Conservation (phyloP, 2,113 vertebrate species). For the Centrocercus urophasianus region DNA sequence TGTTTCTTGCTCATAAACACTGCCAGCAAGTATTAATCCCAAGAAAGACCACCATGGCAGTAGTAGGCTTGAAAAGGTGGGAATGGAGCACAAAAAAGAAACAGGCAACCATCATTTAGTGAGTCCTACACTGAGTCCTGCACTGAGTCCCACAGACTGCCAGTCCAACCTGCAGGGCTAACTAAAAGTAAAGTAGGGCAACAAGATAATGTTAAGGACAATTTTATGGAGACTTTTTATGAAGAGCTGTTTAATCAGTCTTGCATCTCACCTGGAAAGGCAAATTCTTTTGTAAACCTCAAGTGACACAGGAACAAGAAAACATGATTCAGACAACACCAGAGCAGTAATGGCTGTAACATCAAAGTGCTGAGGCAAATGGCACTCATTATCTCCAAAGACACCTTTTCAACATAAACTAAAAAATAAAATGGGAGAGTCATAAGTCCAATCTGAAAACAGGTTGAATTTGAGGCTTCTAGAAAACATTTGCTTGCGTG, state of each 20-base stretch:
- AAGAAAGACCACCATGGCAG: not conserved
- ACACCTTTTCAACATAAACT: not conserved
- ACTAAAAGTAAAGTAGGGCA: not conserved
- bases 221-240: not conserved
- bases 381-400: not conserved
- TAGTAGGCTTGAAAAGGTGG: not conserved
- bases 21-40: accelerated
- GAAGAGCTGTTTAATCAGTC: not conserved
- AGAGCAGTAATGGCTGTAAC: not conserved
- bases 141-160: not conserved
- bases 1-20: not conserved
- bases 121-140: not conserved
- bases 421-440: not conserved
- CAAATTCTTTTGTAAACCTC: not conserved
- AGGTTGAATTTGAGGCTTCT: not conserved
- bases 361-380: not conserved
- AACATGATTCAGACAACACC: not conserved
- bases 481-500: not conserved
- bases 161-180: not conserved
- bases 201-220: not conserved
- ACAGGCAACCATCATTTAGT: not conserved
- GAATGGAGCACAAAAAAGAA: not conserved
- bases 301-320: not conserved
- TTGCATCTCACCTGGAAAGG: not conserved
- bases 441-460: not conserved